Evolutionary conservation across 1,140 invertebrate genomes (phyloP), one percentile per base, ranked within the genome.

Genomic region (Drosophila virilis): DNA sequence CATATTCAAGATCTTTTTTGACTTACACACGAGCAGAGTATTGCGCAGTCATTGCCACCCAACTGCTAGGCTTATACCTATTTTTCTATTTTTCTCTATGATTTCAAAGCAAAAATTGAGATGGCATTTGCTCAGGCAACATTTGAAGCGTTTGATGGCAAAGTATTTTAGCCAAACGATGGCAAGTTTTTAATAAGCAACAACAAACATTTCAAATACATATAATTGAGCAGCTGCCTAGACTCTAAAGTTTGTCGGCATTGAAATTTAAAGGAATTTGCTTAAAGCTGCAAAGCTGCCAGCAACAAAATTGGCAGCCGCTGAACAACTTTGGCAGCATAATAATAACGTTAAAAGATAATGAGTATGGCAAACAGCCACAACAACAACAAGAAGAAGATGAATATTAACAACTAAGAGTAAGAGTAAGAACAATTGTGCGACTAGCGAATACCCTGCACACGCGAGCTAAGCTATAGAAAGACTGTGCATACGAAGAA

Each of bases 261-360:
- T 33, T 66, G 38, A 58, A 70, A 61, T 58, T 52, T 37, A 1
- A 32, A 46, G 57, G 51, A 79, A 82, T 82, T 82, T 55, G 40
- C 65, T 70, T 74, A 62, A 74, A 70, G 72, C 62, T 65, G 52
- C 45, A 38, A 37, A 37, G 38, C 22, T 37, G 46, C 42, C 54
- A n/a, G n/a, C n/a, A 67, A 71, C 74, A 50, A 62, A 79, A 64
- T 43, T 48, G 37, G 66, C 35, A 64, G 45, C 32, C 10, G 6
- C 40, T 42, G 40, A 42, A 12, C 12, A 55, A 46, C 51, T 45
- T 43, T 64, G 83, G 76, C 83, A 55, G 58, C 71, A 74, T 83
- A 77, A 88, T 83, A 88, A 88, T 89, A 88, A 80, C 80, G 79
- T 88, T 89, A 80, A 83, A 80, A 80, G 80, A 89, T 88, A 88